These are phyloP conservation scores for Bos taurus DNA, from an alignment of 2,113 vertebrate genomes.

Conservation along the genomic window DNA sequence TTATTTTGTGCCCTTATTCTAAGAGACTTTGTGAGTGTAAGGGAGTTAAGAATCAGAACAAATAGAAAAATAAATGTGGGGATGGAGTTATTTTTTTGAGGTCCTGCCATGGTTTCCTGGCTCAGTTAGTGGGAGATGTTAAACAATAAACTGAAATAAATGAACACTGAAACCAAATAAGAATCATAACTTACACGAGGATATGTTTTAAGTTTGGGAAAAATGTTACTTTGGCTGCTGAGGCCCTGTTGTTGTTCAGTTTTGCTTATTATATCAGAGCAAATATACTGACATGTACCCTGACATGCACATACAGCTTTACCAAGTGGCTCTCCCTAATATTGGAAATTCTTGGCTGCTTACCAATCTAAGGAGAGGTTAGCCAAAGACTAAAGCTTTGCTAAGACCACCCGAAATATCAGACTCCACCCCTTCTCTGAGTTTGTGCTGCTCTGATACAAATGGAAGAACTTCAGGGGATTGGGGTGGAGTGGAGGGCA, in stretches of 20 bases:
- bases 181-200: background rate
- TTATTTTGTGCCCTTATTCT: background rate
- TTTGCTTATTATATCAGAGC: background rate
- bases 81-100: slow-evolving; percentile 26
- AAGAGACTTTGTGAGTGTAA: background rate
- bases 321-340: slow-evolving; percentile 20
- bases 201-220: slow-evolving; percentile 54
- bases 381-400: slow-evolving; percentile 65
- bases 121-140: slow-evolving; percentile 28
- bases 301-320: background rate
- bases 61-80: slow-evolving; percentile 5
- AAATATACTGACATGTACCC: background rate
- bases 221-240: slow-evolving; percentile 28
- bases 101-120: slow-evolving; percentile 33
- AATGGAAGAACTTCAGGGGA: background rate
- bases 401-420: slow-evolving; percentile 57
- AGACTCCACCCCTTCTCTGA: slow-evolving; percentile 12
- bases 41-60: background rate
- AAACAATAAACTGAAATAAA: slow-evolving; percentile 62
- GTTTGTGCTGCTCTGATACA: background rate
- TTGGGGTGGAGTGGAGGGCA: background rate
- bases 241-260: background rate
- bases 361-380: slow-evolving; percentile 46
- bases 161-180: slow-evolving; percentile 24
- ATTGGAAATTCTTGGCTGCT: slow-evolving; percentile 43